Evolutionary conservation across 2,797 vertebrate species (phyloP).

Genomic region (Anas capensis): DNA sequence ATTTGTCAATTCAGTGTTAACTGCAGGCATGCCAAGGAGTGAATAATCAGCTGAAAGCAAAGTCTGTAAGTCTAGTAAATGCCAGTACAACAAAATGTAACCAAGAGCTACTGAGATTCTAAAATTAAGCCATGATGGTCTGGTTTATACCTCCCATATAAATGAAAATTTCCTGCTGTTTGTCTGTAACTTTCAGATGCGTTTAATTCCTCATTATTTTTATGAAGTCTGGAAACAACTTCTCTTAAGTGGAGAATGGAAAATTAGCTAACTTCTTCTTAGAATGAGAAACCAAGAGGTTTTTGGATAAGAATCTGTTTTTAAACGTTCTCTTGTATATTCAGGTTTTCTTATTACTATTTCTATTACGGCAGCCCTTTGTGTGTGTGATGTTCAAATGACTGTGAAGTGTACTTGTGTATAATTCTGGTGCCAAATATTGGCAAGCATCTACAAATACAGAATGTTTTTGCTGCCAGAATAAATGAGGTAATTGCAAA

Average conservation of each 20-base stretch:
- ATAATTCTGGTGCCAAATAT: neutral
- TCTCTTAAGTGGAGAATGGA: neutral
- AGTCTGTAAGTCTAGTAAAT: slow-evolving; percentile 6
- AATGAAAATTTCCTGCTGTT: neutral
- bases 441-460: neutral
- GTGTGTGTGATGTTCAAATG: neutral
- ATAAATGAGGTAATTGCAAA: neutral
- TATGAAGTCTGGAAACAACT: neutral
- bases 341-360: neutral
- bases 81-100: neutral
- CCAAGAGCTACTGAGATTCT: neutral
- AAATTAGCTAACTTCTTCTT: neutral
- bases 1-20: neutral
- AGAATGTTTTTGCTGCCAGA: neutral
- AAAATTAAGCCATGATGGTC: neutral
- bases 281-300: neutral
- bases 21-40: neutral
- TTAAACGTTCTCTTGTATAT: neutral
- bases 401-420: neutral
- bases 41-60: slow-evolving; percentile 6
- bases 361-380: neutral
- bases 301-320: neutral
- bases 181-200: neutral
- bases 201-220: neutral
- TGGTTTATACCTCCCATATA: neutral